Percentiles rank a stretch among this genome's conserved stretches.
phyloP scores from a whole-genome alignment of 30 jellyfish, hydroid and myxozoan species.

The Aurelia sp. region DNA sequence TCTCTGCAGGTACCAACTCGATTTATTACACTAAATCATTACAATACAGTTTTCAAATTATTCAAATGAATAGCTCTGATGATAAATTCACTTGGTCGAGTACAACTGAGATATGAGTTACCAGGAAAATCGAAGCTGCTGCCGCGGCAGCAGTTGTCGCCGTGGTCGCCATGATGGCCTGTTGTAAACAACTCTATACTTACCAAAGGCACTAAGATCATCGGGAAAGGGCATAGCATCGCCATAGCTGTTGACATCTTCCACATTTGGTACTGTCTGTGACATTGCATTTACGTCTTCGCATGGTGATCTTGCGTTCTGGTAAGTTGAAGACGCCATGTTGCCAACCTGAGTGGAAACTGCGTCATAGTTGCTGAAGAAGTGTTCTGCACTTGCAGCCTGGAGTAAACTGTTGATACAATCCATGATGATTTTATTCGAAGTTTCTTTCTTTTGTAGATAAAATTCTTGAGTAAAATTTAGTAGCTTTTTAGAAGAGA shows the following conservation, averaged over 20 bases:
- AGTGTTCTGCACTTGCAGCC: constrained; percentile 96
- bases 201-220: constrained; percentile 65
- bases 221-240: constrained; percentile 83
- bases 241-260: constrained; percentile 72
- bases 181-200: constrained; percentile 6
- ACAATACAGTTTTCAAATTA: too few relatives aligned
- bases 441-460: constrained; percentile 13
- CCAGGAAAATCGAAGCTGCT: not conserved
- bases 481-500: not conserved
- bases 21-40: too few relatives aligned
- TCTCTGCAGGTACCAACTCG: too few relatives aligned
- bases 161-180: not conserved
- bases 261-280: constrained; percentile 93
- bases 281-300: constrained; percentile 79
- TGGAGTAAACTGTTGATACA: constrained; percentile 90
- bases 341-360: constrained; percentile 28
- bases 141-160: not conserved
- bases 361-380: constrained; percentile 87
- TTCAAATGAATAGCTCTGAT: too few relatives aligned
- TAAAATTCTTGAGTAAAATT: too few relatives aligned
- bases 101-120: too few relatives aligned
- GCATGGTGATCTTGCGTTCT: constrained; percentile 64
- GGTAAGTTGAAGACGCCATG: constrained; percentile 44
- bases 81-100: too few relatives aligned
- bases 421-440: constrained; percentile 63